phyloP scores from a whole-genome alignment of 1,140 invertebrate genomes.

The Drosophila parvula region DNA sequence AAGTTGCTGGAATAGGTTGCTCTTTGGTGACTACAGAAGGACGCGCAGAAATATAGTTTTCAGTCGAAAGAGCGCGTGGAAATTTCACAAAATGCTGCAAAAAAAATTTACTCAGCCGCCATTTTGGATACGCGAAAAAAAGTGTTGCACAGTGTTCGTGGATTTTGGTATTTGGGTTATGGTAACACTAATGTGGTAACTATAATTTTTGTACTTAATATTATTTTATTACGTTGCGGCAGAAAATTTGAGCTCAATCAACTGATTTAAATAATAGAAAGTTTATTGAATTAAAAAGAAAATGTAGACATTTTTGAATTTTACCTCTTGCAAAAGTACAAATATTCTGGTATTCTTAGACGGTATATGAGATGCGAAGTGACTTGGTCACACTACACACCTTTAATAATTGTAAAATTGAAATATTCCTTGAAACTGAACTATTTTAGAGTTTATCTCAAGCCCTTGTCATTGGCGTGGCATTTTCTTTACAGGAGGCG shows the following conservation, averaged over 20 bases:
- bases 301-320: not conserved
- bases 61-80: constrained; percentile 42
- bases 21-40: not conserved
- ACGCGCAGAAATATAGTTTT: not conserved
- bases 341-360: not conserved
- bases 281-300: too few species aligned
- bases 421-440: constrained; percentile 50
- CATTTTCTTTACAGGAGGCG: too few species aligned
- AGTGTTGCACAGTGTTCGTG: constrained; percentile 43
- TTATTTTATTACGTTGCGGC: too few species aligned
- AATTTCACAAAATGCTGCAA: constrained; percentile 64
- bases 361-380: not conserved
- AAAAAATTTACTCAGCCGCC: constrained; percentile 35
- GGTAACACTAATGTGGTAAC: not conserved
- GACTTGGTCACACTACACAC: constrained; percentile 11
- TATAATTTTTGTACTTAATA: not conserved
- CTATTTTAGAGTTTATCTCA: too few species aligned
- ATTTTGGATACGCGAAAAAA: constrained; percentile 51
- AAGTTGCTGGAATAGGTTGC: not conserved
- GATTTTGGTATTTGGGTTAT: not conserved
- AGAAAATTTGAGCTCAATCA: not conserved
- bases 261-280: rapidly evolving
- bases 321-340: not conserved
- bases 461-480: too few species aligned
- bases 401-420: constrained; percentile 17